phyloP scores from a whole-genome alignment of 1,140 invertebrate genomes.

The Diabrotica undecimpunctata region DNA sequence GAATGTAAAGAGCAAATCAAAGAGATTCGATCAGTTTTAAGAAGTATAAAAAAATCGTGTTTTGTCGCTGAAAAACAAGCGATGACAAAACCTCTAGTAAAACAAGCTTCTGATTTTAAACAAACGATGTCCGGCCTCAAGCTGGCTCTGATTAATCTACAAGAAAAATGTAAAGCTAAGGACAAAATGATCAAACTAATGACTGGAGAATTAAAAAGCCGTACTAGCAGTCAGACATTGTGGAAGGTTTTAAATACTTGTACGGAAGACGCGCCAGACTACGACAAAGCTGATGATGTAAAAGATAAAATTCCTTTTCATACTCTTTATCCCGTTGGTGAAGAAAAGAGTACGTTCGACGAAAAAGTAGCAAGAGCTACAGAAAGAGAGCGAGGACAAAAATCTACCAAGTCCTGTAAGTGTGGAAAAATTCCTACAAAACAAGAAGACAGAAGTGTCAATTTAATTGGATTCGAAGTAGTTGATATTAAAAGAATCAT shows the following conservation, averaged over 20 bases:
- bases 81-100: slow-evolving; percentile 24
- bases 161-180: slow-evolving; percentile 39
- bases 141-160: slow-evolving; percentile 34
- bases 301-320: slow-evolving; percentile 7
- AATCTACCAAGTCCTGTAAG: slow-evolving; percentile 1
- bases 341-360: slow-evolving; percentile 8
- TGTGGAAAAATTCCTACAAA: slow-evolving; percentile 18
- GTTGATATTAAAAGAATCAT: slow-evolving; percentile 31
- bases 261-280: slow-evolving; percentile 12
- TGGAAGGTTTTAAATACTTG: slow-evolving; percentile 23
- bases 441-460: slow-evolving; percentile 18
- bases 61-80: slow-evolving; percentile 29
- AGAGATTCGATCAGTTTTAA: slow-evolving; percentile 28
- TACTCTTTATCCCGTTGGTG: slow-evolving; percentile 14
- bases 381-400: slow-evolving; percentile 12
- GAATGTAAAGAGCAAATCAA: slow-evolving; percentile 30
- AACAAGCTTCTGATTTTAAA: slow-evolving; percentile 28
- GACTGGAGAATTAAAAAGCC: slow-evolving; percentile 31
- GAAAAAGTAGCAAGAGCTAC: slow-evolving; percentile 16
- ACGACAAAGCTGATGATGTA: slow-evolving; percentile 29
- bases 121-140: slow-evolving; percentile 37
- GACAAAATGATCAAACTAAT: slow-evolving; percentile 38
- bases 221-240: slow-evolving; percentile 30
- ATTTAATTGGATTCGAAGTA: slow-evolving; percentile 26
- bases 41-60: slow-evolving; percentile 34